These are phyloP conservation scores for Vannuccia rotundouncinata DNA, from an alignment of 2,888 invertebrate species.

Conservation along the genomic window DNA sequence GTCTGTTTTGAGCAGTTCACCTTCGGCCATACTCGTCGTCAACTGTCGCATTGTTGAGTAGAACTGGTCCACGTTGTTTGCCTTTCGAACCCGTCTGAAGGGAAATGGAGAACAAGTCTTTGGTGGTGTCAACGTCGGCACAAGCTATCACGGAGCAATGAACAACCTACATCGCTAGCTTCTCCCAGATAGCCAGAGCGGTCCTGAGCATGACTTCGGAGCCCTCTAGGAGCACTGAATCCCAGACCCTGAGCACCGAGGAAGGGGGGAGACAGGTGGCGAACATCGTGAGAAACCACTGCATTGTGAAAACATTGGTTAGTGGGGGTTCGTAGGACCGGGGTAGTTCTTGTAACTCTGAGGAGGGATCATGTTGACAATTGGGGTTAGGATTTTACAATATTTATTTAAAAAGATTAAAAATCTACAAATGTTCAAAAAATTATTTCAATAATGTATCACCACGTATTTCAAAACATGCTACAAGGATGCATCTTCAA, in stretches of 20 bases:
- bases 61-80: slow-evolving; percentile 85
- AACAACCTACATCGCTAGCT: slow-evolving; percentile 63
- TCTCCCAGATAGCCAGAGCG: slow-evolving; percentile 88
- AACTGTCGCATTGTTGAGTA: slow-evolving; percentile 93
- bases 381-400: too few relatives aligned
- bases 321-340: slow-evolving; percentile 77
- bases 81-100: slow-evolving; percentile 65
- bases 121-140: neutral
- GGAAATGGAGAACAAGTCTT: neutral
- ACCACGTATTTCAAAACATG: too few relatives aligned
- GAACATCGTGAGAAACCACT: slow-evolving; percentile 88
- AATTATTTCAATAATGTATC: too few relatives aligned
- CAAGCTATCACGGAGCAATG: too few relatives aligned
- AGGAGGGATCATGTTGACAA: too few relatives aligned
- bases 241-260: slow-evolving; percentile 87
- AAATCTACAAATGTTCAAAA: too few relatives aligned
- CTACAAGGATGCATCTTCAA: too few relatives aligned
- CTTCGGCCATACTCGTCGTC: slow-evolving; percentile 73
- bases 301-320: slow-evolving; percentile 97
- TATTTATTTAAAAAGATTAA: too few relatives aligned
- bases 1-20: slow-evolving; percentile 62
- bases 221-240: slow-evolving; percentile 85
- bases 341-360: neutral
- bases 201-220: slow-evolving; percentile 81
- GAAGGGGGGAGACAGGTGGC: slow-evolving; percentile 90